Evolutionary conservation across 2,797 vertebrate species (phyloP).

Genomic region (Holocentrus rufus): DNA sequence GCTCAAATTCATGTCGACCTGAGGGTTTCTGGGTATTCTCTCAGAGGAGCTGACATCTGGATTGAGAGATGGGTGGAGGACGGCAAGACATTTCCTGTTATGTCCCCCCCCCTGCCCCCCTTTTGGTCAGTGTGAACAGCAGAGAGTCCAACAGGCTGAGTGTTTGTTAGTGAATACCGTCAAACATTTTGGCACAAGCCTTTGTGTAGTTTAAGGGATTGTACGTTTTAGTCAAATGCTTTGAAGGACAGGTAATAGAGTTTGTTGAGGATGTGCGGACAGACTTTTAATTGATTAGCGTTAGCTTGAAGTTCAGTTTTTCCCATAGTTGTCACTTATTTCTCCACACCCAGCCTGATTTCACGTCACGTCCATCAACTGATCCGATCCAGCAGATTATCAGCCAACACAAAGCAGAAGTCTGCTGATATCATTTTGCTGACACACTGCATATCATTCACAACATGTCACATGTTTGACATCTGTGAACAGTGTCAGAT

Average conservation of each 20-base stretch:
- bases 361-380: neutral
- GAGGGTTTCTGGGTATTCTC: slow-evolving; percentile 54
- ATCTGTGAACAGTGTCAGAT: neutral
- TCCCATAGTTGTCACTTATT: slow-evolving; percentile 4
- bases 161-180: neutral
- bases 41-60: slow-evolving; percentile 77
- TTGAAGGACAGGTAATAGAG: too few relatives aligned
- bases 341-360: neutral
- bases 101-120: slow-evolving; percentile 28
- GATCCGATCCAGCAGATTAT: neutral
- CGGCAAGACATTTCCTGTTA: slow-evolving; percentile 74
- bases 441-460: neutral
- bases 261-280: too few relatives aligned
- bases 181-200: too few relatives aligned
- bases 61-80: slow-evolving; percentile 68
- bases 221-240: neutral
- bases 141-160: neutral
- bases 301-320: neutral
- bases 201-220: neutral
- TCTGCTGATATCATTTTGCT: neutral
- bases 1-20: slow-evolving; percentile 61
- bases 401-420: slow-evolving; percentile 7
- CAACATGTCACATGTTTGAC: neutral
- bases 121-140: slow-evolving; percentile 5
- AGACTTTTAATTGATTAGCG: neutral